These are phyloP conservation scores for Drosophila miranda DNA, from an alignment of 1,140 invertebrate genomes.

Conservation along the genomic window DNA sequence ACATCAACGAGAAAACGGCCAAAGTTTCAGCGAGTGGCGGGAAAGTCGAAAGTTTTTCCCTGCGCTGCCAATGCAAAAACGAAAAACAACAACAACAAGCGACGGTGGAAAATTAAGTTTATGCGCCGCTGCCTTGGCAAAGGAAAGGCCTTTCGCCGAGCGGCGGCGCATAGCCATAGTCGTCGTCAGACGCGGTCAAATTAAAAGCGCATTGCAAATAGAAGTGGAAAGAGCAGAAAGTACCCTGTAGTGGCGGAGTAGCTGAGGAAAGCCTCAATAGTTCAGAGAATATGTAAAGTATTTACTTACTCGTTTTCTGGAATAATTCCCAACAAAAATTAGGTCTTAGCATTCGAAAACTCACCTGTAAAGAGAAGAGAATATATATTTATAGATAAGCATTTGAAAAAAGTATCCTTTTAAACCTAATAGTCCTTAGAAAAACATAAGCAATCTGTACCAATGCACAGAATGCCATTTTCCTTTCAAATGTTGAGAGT, in stretches of 20 bases:
- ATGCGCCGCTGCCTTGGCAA: conserved; percentile 66
- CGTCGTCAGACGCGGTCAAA: conserved; percentile 61
- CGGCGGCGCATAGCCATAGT: conserved; percentile 3
- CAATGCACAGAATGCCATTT: no score
- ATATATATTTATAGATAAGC: neutral
- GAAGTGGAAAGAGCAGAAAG: no score
- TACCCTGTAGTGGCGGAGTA: neutral
- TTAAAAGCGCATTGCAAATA: conserved; percentile 65
- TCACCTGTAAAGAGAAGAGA: neutral
- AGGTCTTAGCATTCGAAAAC: no score
- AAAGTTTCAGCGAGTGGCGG: conserved; percentile 60
- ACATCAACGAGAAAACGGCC: conserved; percentile 35
- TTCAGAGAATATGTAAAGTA: no score
- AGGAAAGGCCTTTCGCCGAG: conserved; percentile 33
- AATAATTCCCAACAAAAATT: neutral
- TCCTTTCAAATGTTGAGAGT: no score
- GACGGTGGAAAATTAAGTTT: conserved; percentile 66
- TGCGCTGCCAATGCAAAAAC: conserved; percentile 63
- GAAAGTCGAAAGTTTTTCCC: conserved; percentile 41
- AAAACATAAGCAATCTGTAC: no score
- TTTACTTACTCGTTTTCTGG: no score
- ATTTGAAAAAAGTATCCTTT: no score
- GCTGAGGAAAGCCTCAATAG: neutral
- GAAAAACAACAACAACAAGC: conserved; percentile 35
- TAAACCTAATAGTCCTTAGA: no score